A percentile compares a stretch with the other conserved stretches of the same genome.
phyloP scores from a whole-genome alignment of 2,113 vertebrate genomes.

The Garra rufa region DNA sequence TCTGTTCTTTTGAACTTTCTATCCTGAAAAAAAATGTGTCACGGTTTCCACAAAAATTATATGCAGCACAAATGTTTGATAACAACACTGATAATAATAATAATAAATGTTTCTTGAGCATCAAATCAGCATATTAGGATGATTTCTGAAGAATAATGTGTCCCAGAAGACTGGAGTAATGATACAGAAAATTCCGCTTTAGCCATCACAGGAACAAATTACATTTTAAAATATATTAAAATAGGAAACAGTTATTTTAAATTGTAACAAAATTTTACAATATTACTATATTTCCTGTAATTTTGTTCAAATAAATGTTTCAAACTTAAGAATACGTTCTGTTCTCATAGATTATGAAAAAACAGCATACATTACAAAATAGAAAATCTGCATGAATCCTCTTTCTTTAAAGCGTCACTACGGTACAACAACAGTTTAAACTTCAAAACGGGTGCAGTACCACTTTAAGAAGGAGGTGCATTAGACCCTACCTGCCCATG shows the following conservation, averaged over 20 bases:
- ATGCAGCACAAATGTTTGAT: no score
- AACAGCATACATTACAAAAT: background rate
- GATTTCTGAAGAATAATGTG: background rate
- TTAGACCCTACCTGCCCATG: background rate
- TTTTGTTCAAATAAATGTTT: background rate
- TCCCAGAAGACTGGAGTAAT: no score
- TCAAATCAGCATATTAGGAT: background rate
- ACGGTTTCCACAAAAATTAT: background rate
- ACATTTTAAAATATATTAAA: background rate
- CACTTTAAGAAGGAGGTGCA: background rate
- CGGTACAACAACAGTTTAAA: background rate
- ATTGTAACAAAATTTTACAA: background rate
- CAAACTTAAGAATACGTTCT: background rate
- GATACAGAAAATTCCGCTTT: no score
- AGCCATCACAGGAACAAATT: no score
- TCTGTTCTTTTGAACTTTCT: no score
- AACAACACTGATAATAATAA: background rate
- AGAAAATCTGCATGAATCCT: background rate
- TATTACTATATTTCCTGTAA: background rate
- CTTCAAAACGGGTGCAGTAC: background rate
- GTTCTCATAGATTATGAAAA: background rate
- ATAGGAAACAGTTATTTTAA: background rate
- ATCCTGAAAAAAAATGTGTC: background rate
- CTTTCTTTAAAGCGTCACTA: background rate
- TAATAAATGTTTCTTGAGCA: background rate